Base-by-base conservation (phyloP, 2,113 vertebrate genomes). In the Micronycteris hirsuta region DNA sequence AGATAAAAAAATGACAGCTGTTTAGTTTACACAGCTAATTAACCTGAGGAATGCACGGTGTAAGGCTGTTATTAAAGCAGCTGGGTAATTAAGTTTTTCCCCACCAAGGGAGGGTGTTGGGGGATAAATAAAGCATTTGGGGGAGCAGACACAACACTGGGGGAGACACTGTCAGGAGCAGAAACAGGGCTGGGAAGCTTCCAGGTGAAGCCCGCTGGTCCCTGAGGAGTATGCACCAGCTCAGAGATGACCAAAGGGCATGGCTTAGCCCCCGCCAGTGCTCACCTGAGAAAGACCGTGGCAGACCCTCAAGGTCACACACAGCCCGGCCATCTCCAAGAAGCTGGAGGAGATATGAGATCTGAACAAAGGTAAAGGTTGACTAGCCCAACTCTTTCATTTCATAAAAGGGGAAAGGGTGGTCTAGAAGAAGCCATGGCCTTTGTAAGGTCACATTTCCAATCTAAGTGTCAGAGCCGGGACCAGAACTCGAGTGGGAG, bases 1-100 rank as follows among this genome's bases (percentile, higher is more conserved):
- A 82, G 73, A 91, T 43, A 78, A 92, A 61, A 61, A 96, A 93
- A 86, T 56, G 85, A 92, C 94, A 96, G 96, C 85, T 96, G 71
- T 61, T 91, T 36, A 47, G 63, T 89, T 94, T 93, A 56, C 78
- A 94, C 77, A 86, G 91, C 49, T 95, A 91, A 95, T 96, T 93
- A 86, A 94, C 81, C 82, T 86, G 43, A 76, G 76, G 81, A 78
- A 96, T 63, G 90, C 70, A 54, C 76, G 85, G 47, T n/a, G 47
- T 56, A 76, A 93, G 82, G 28, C 73, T 96, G 81, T 88, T 68
- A 95, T 92, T 78, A 91, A 91, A 91, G 80, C 94, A 96, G 76
- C 31, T 19, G 47, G 86, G 43, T 96, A 95, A 93, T 93, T 92
- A 96, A 86, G 70, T 83, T 87, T 71, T 68, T 73, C 83, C 85